Percentiles rank a stretch among this genome's conserved stretches.
These are phyloP conservation scores for Micropterix aruncella DNA, from an alignment of 2,888 invertebrate species.

Conservation along the genomic window DNA sequence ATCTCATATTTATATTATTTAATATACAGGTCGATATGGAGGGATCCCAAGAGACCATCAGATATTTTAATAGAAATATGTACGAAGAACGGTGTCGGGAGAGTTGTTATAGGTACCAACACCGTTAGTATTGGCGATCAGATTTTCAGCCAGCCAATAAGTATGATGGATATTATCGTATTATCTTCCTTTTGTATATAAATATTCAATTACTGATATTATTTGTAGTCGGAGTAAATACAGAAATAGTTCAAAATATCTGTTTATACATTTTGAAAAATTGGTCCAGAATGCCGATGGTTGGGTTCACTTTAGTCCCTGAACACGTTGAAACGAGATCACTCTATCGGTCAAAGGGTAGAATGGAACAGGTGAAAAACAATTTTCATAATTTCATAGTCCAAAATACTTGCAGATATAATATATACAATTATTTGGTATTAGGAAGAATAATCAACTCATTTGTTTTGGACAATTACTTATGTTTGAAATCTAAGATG, in stretches of 20 bases:
- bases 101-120: slow-evolving; percentile 34
- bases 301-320: slow-evolving; percentile 67
- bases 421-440: too few species aligned
- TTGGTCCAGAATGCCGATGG: slow-evolving; percentile 62
- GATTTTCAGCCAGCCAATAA: slow-evolving; percentile 18
- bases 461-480: too few species aligned
- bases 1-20: too few species aligned
- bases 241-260: slow-evolving; percentile 54
- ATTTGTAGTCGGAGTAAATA: slow-evolving; percentile 9
- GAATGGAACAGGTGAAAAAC: neutral
- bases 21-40: too few species aligned
- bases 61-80: slow-evolving; percentile 61
- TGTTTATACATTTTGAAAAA: slow-evolving; percentile 61
- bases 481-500: too few species aligned
- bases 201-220: slow-evolving; percentile 3
- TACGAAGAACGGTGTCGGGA: slow-evolving; percentile 43
- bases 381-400: too few species aligned
- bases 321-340: slow-evolving; percentile 87
- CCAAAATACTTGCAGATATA: too few species aligned
- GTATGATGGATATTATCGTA: slow-evolving; percentile 17
- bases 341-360: slow-evolving; percentile 30
- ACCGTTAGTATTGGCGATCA: slow-evolving; percentile 37
- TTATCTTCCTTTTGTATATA: neutral
- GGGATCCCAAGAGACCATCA: slow-evolving; percentile 58
- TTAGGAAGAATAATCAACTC: too few species aligned